Base-by-base conservation (phyloP, 2,113 vertebrate species). In the Pelecanoides urinatrix region DNA sequence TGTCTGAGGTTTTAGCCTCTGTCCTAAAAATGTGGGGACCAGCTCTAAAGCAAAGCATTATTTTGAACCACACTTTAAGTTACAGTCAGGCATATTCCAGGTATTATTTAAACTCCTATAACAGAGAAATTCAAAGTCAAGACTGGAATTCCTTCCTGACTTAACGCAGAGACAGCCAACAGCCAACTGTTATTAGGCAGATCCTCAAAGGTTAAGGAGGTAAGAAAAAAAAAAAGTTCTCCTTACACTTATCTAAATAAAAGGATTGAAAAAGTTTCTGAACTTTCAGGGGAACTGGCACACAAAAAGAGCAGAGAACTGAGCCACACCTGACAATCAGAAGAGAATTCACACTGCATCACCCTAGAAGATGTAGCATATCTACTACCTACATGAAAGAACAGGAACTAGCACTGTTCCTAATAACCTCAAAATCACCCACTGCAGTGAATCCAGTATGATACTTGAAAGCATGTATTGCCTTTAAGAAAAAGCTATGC, bases 51-150 rank as follows among this genome's bases (percentile, higher is more conserved):
- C 29, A 91, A 91, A 79, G 32, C 20, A 86, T 55, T 88, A 79
- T 58, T 88, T 47, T 76, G 63, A 96, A 90, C 42, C 27, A 90
- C 79, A 92, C 36, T 59, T 32, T 75, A 74, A 86, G n/a, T 52
- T 92, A 90, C 65, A 84, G 77, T 65, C 66, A 81, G 50, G 45
- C 25, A 82, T 90, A 73, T 68, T 92, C 83, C 61, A 79, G 36
- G 42, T 86, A 96, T 71, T 62, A 91, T 79, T 96, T 92, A 83
- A 95, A 95, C 42, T 72, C 63, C 74, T 56, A 82, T 78, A 94
- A 91, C 47, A 89, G 70, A 92, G 59, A 96, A 95, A 95, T 63
- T 62, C 7, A 21, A 86, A 94, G 30, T 45, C 47, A 96, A 92
- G 47, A 62, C 26, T 72, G 67, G 40, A 89, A 84, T 65, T 91